Evolutionary conservation across 1,140 invertebrate species (phyloP).

Genomic region (Aphelenchoides fujianensis): DNA sequence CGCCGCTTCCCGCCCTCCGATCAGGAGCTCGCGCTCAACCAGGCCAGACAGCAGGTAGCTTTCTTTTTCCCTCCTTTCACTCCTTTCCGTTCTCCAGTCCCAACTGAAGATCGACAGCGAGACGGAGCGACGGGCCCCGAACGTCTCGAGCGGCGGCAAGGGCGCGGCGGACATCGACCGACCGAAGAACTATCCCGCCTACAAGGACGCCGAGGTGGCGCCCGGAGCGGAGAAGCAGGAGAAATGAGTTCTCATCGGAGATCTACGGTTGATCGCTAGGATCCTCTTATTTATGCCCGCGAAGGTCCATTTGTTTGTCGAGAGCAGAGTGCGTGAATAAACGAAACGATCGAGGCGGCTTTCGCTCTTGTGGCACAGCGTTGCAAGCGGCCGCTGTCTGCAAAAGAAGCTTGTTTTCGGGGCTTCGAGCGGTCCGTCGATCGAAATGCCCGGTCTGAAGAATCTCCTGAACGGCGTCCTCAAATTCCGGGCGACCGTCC

Average conservation of each 20-base stretch:
- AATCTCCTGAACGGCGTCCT: conserved; percentile 56
- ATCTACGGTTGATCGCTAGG: background rate
- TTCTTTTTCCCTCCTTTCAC: background rate
- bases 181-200: conserved; percentile 40
- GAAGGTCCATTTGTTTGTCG: no score
- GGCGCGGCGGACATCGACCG: conserved; percentile 41
- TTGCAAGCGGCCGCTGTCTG: no score
- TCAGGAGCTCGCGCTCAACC: conserved; percentile 45
- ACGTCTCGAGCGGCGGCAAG: conserved; percentile 38
- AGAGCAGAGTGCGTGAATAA: no score
- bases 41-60: conserved; percentile 45
- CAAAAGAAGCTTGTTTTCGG: conserved; percentile 14
- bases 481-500: conserved; percentile 53
- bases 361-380: background rate
- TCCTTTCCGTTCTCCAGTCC: conserved; percentile 35
- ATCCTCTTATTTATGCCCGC: no score
- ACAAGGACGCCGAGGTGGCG: conserved; percentile 42
- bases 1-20: conserved; percentile 49
- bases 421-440: background rate
- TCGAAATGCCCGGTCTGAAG: conserved; percentile 47
- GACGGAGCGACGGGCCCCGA: conserved; percentile 46
- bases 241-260: no score
- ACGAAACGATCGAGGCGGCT: no score
- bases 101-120: conserved; percentile 38
- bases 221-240: conserved; percentile 33